Base-by-base conservation (phyloP, 2,888 invertebrate species). In the Neoascia interrupta region DNA sequence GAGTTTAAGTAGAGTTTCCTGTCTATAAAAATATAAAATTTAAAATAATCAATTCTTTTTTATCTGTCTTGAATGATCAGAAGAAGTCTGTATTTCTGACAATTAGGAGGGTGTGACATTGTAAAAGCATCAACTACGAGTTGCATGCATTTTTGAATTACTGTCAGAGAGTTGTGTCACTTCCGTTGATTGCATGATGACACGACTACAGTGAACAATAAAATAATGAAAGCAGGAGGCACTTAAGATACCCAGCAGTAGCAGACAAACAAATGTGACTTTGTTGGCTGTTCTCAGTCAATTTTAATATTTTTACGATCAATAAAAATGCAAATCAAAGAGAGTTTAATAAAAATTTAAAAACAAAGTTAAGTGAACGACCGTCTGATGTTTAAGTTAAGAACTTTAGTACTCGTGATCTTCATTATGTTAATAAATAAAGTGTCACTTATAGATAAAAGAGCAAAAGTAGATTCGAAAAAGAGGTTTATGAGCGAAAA, bases 241-340 rank as follows among this genome's bases (percentile, higher is more conserved):
- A 56, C 18, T 41, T 41, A 18, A 56, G 15, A 18, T 18, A 56
- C 23, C 15, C 26, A 10, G 26, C n/a, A n/a, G n/a, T n/a, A n/a
- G n/a, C n/a, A n/a, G n/a, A n/a, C n/a, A n/a, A n/a, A 37, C 19
- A n/a, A 41, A 28, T 26, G 41, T 56, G 41, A 56, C 31, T 56
- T 56, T 36, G n/a, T 11, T 31, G n/a, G n/a, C n/a, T n/a, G 6
- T 19, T 23, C 5, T 18, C 6, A 15, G 16, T n/a, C 36, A 5
- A 5, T 37, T 18, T 16, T 11, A 1, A 5, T n/a, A 23, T 16
- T 63, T 73, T 64, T 49, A 73, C 43, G 72, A 43, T 58, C 72
- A 58, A 73, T 73, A 58, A 58, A 73, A 73, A 64, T 64, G 56
- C 63, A 64, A 58, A 64, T 64, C 15, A 18, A 37, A 39, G 47